Base-by-base conservation (phyloP, 1,140 invertebrate genomes). In the Calephelis virginiensis region DNA sequence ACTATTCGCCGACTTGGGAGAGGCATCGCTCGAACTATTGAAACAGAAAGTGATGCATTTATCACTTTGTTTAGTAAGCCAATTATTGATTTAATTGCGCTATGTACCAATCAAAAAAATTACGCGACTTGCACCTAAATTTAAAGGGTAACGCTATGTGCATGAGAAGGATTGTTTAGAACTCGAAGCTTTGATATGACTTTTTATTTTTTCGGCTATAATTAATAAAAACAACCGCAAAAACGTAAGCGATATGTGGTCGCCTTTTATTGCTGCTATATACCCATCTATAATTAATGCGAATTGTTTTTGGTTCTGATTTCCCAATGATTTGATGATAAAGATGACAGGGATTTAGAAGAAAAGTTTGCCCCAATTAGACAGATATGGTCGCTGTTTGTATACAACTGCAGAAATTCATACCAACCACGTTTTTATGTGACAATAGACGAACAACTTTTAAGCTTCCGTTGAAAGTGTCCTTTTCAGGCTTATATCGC, bases 391-490 rank as follows among this genome's bases (percentile, higher is more conserved):
- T n/a, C 6, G 2, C 8, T 53, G 12, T 64, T 64, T 53, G 14
- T 64, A 50, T n/a, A 38, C 10, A 64, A 13, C 53, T 64, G 48
- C 38, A 56, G 4, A 56, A 12, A 64, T 12, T n/a, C 48, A 4
- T 64, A 64, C 63, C 17, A 3, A 38, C 63, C 63, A 53, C 6
- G 49, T 28, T 37, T 10, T 38, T 64, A 53, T 49, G 14, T 13
- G 53, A 53, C 48, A 11, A 56, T 53, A 40, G 63, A 64, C 28
- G 48, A 64, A 13, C 63, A 64, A 28, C 13, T 64, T 9, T 37
- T 64, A 40, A 37, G 48, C 14, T 64, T 64, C 53, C 48, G 49
- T 40, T 48, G 63, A n/a, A 64, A 56, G 38, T 64, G 63, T 56
- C 48, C 38, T n/a, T 64, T 53, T 56, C 48, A 46, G 11, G 49